Conservation (phyloP, 2,113 vertebrate species). For the Anguilla japonica region DNA sequence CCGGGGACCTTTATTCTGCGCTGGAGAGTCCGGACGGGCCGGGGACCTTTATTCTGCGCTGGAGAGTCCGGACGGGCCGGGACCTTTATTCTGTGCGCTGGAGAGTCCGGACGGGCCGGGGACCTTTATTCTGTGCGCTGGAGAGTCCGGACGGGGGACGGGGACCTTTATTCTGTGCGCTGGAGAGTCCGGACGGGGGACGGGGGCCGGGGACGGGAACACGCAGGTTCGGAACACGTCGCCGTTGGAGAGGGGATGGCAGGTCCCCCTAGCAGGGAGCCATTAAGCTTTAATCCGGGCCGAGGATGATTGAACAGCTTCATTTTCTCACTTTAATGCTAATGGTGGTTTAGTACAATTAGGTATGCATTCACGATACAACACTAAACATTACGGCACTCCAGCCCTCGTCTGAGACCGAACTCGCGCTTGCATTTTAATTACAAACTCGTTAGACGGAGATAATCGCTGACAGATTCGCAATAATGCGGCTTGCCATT, state of each 20-base stretch:
- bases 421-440: slow-evolving; percentile 40
- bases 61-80: background rate
- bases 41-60: background rate
- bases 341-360: slow-evolving; percentile 60
- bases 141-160: slow-evolving; percentile 21
- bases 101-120: background rate
- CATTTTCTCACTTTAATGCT: slow-evolving; percentile 58
- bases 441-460: slow-evolving; percentile 8
- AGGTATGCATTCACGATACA: slow-evolving; percentile 52
- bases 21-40: background rate
- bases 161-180: background rate
- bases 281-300: slow-evolving; percentile 59
- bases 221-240: slow-evolving; percentile 40
- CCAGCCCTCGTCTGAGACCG: slow-evolving; percentile 28
- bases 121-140: too few species aligned
- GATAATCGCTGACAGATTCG: slow-evolving; percentile 26
- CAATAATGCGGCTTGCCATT: slow-evolving; percentile 8
- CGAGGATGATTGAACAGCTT: slow-evolving; percentile 62
- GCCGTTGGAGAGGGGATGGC: slow-evolving; percentile 42
- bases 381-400: slow-evolving; percentile 56
- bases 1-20: background rate
- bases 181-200: slow-evolving; percentile 17
- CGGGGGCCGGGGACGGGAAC: slow-evolving; percentile 34
- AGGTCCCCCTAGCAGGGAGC: slow-evolving; percentile 55
- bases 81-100: background rate